Evolutionary conservation across 2,797 vertebrate species (phyloP).

Genomic region (Florisuga fusca): DNA sequence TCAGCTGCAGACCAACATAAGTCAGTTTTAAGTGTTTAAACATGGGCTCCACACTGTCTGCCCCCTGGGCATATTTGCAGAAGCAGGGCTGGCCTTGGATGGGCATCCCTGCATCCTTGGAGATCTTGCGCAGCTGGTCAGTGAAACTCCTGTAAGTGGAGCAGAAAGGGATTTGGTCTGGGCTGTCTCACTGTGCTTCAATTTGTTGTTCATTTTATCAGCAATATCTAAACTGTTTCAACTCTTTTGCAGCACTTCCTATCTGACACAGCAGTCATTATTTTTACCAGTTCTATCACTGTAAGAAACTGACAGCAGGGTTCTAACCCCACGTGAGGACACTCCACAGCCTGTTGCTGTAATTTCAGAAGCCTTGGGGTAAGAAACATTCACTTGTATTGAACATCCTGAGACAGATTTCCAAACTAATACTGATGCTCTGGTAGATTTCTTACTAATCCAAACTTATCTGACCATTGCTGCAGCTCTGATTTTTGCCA

Average conservation of each 20-base stretch:
- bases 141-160: constrained; percentile 90
- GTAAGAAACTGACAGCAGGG: neutral
- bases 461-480: neutral
- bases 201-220: neutral
- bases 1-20: constrained; percentile 97
- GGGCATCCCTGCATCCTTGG: constrained; percentile 98
- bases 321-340: neutral
- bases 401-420: neutral
- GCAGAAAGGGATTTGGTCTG: neutral
- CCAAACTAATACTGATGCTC: neutral
- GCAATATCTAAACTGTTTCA: neutral
- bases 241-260: neutral
- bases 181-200: neutral
- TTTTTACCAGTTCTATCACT: neutral
- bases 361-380: neutral
- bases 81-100: constrained; percentile 99
- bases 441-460: neutral
- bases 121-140: constrained; percentile 98
- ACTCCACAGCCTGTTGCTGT: neutral
- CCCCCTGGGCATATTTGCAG: constrained; percentile 98
- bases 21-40: constrained; percentile 99
- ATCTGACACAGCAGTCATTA: neutral
- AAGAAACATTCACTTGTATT: neutral
- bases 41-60: constrained; percentile 99
- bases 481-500: neutral